Evolutionary conservation across 2,888 invertebrate species (phyloP).

Genomic region (Lepidocyrtinus sp.): DNA sequence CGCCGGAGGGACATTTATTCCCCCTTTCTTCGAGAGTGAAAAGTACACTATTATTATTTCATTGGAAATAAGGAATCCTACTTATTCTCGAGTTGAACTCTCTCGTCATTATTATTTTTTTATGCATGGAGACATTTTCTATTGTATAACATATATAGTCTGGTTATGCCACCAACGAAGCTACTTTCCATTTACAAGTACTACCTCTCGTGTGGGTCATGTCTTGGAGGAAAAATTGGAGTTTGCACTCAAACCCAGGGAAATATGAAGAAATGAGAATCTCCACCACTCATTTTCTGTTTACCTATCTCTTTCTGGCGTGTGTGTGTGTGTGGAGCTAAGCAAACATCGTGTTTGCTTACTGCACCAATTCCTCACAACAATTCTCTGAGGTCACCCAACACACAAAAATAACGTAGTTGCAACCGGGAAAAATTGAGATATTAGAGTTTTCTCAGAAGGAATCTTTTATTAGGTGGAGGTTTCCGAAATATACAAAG

Average conservation of each 20-base stretch:
- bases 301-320: constrained; percentile 1
- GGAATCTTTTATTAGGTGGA: constrained; percentile 6
- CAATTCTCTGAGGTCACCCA: constrained; percentile 39
- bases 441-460: constrained; percentile 9
- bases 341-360: constrained; percentile 44
- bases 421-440: background rate
- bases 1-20: constrained; percentile 11
- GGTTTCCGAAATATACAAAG: background rate
- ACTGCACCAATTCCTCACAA: constrained; percentile 45
- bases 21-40: constrained; percentile 12
- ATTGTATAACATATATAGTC: too few relatives aligned
- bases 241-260: background rate
- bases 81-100: background rate
- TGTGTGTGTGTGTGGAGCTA: constrained; percentile 12
- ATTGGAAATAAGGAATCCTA: constrained; percentile 20
- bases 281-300: background rate
- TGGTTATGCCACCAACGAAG: too few relatives aligned
- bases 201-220: too few relatives aligned
- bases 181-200: too few relatives aligned
- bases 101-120: constrained; percentile 11
- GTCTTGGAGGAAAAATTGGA: constrained; percentile 8
- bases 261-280: background rate
- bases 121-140: constrained; percentile 4
- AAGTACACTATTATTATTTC: constrained; percentile 11
- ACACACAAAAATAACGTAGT: background rate